Evolutionary conservation across 2,797 vertebrate species (phyloP), one percentile per base, ranked within the genome.

Genomic region (Phataginus tetradactyla): DNA sequence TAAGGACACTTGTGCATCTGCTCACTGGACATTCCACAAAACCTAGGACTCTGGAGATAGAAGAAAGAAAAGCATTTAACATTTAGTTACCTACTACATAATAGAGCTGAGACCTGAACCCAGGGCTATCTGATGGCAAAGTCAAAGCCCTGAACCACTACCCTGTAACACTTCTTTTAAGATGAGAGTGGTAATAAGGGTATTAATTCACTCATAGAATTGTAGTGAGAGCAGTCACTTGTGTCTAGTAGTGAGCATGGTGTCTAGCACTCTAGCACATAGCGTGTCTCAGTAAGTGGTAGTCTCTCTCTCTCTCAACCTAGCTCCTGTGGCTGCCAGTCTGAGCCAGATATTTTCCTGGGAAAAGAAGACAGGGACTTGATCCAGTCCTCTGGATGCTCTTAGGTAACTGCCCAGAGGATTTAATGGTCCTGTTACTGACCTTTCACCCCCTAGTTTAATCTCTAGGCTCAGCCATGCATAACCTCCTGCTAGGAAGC

Each of bases 391-490:
- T 90, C 86, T 32, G 72, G 90, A 96, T 84, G 81, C 42, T 64
- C 81, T 87, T 69, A 27, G 32, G 53, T 57, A 57, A 93, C 92
- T 93, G 34, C 64, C 29, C 69, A 63, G 49, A 23, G 74, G 32
- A 61, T 92, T 96, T 81, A 95, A 80, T 89, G 87, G 63, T 11
- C 80, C 17, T 45, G n/a, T 74, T 87, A 95, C 72, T 75, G 91
- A 96, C 90, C 93, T 63, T 66, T 51, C 42, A 18, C 86, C 63
- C 91, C 91, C 42, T 13, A 80, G 53, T 91, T 98, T 91, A 71
- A 18, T 69, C 74, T 92, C 72, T 6, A 5, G 83, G 71, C 18
- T 95, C 84, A 86, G 95, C 78, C 55, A 21, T 5, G 2, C 25
- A 12, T 29, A 0, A 10, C 61, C 81, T 95, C 39, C 4, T 69